These are phyloP conservation scores for Horisme vitalbata DNA, from an alignment of 2,888 invertebrate genomes.

Conservation along the genomic window DNA sequence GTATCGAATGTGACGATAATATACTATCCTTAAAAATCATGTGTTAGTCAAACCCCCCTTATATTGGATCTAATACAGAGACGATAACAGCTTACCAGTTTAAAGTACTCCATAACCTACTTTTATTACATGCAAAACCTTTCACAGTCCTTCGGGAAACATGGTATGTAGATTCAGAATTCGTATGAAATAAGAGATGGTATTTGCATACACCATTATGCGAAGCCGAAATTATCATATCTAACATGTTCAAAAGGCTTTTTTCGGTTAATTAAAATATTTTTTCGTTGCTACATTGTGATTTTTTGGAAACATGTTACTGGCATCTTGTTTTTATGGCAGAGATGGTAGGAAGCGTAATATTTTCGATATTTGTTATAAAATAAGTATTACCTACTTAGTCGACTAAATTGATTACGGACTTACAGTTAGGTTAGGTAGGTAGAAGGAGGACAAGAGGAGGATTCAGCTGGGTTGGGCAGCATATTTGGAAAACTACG, in stretches of 20 bases:
- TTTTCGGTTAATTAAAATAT: neutral
- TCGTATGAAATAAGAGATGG: slow-evolving; percentile 10
- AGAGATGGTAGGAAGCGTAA: too few relatives aligned
- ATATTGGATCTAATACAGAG: neutral
- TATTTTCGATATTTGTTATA: too few relatives aligned
- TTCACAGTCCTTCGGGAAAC: slow-evolving; percentile 14
- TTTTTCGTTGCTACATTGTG: neutral
- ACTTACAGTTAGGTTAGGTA: too few relatives aligned
- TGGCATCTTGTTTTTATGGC: too few relatives aligned
- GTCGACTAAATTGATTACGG: too few relatives aligned
- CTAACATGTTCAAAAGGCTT: slow-evolving; percentile 11
- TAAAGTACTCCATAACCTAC: neutral
- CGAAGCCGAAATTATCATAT: slow-evolving; percentile 13
- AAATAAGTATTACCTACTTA: too few relatives aligned
- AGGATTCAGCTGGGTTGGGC: too few relatives aligned
- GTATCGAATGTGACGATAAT: too few relatives aligned
- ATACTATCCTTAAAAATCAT: too few relatives aligned
- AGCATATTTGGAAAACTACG: too few relatives aligned
- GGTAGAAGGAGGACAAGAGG: too few relatives aligned
- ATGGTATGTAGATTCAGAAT: slow-evolving; percentile 5
- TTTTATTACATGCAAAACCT: slow-evolving; percentile 19
- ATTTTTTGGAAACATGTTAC: too few relatives aligned
- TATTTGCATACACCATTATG: slow-evolving; percentile 20
- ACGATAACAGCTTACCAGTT: slow-evolving; percentile 2
- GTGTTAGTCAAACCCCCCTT: neutral